Percentiles rank a stretch among this genome's conserved stretches.
Evolutionary conservation across 2,888 invertebrate species (phyloP).

Genomic region (Agonopterix subpropinquella): DNA sequence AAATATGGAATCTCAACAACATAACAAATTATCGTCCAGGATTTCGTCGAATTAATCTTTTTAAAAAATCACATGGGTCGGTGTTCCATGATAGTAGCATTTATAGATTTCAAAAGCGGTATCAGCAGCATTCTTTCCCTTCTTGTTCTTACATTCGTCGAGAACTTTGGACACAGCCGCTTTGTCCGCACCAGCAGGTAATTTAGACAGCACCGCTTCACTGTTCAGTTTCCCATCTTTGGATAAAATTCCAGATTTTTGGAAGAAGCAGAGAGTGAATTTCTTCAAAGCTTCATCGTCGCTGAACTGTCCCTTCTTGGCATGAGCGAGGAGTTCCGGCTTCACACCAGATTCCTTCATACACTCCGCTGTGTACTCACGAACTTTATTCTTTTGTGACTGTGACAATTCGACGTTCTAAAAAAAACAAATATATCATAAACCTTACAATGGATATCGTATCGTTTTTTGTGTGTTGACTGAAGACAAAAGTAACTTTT

Average conservation of each 20-base stretch:
- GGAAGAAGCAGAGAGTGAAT: slow-evolving; percentile 63
- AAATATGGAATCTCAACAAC: no score
- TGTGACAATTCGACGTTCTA: slow-evolving; percentile 43
- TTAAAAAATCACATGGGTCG: slow-evolving; percentile 34
- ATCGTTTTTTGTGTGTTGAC: no score
- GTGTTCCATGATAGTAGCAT: slow-evolving; percentile 55
- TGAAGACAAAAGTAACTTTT: no score
- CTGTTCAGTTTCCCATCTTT: slow-evolving; percentile 54
- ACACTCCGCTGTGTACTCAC: slow-evolving; percentile 37
- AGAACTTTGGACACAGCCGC: slow-evolving; percentile 48
- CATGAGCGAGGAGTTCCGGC: slow-evolving; percentile 42
- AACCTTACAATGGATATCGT: no score
- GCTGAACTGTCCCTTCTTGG: slow-evolving; percentile 50
- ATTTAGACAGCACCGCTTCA: slow-evolving; percentile 49
- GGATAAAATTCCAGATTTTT: slow-evolving; percentile 49
- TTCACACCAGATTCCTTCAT: slow-evolving; percentile 49
- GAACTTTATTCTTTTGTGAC: slow-evolving; percentile 43
- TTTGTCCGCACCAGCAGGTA: slow-evolving; percentile 51
- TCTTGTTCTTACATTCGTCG: slow-evolving; percentile 51
- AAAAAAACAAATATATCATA: slow-evolving; percentile 4
- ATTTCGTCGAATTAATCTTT: no score
- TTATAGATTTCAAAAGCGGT: slow-evolving; percentile 58
- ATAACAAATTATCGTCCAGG: no score
- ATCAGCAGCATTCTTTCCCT: slow-evolving; percentile 50
- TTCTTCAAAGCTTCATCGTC: slow-evolving; percentile 61